Conservation (phyloP, 2,888 invertebrate genomes). For the Netelia fuscicornis region DNA sequence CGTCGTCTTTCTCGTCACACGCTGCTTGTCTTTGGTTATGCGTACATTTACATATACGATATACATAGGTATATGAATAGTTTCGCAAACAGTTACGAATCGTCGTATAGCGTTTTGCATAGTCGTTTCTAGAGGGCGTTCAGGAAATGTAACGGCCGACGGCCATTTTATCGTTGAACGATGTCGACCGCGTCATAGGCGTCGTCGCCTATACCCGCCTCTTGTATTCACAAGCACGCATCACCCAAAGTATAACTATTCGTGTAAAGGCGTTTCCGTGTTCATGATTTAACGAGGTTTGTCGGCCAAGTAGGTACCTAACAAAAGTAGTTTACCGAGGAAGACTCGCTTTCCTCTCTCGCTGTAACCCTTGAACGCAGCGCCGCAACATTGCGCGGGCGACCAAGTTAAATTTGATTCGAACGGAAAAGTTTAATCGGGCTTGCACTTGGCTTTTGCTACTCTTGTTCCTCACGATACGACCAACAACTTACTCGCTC, state of each 20-base stretch:
- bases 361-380: background rate
- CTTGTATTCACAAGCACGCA: constrained; percentile 35
- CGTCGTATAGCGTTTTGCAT: constrained; percentile 13
- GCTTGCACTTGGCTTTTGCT: constrained; percentile 71
- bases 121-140: background rate
- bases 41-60: background rate
- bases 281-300: constrained; percentile 76
- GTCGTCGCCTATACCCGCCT: constrained; percentile 45
- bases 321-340: constrained; percentile 80
- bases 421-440: constrained; percentile 81
- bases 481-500: constrained; percentile 45
- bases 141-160: constrained; percentile 21
- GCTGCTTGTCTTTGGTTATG: background rate
- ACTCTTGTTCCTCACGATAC: constrained; percentile 49
- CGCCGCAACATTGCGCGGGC: constrained; percentile 67
- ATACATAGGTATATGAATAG: background rate
- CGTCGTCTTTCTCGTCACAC: background rate
- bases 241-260: constrained; percentile 34
- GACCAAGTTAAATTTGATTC: constrained; percentile 83
- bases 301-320: constrained; percentile 73
- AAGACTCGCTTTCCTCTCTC: background rate
- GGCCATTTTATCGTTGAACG: constrained; percentile 28
- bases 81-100: constrained; percentile 1
- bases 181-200: constrained; percentile 14
- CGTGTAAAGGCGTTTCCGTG: constrained; percentile 70